These are phyloP conservation scores for Noctua janthe DNA, from an alignment of 2,888 invertebrate genomes.

Conservation along the genomic window DNA sequence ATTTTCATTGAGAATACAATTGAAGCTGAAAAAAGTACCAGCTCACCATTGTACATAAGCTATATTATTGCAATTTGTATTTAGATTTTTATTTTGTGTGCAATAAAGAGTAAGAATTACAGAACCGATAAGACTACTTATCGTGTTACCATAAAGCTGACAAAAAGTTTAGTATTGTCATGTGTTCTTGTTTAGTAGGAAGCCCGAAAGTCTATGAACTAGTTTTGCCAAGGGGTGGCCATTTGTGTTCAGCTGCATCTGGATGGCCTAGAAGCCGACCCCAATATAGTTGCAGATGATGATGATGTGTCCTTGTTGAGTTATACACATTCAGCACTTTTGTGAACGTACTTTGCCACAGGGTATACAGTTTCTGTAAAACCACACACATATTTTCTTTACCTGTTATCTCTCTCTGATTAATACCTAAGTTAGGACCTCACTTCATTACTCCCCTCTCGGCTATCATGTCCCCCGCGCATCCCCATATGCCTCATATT, in stretches of 20 bases:
- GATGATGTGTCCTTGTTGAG: neutral
- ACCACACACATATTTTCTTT: neutral
- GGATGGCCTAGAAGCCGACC: neutral
- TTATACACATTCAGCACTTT: neutral
- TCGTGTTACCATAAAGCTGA: neutral
- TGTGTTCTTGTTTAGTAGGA: neutral
- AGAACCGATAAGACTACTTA: neutral
- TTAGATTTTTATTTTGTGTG: too few relatives aligned
- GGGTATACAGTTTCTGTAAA: neutral
- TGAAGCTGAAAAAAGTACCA: neutral
- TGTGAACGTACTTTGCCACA: neutral
- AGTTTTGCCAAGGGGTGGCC: neutral
- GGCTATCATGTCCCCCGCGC: constrained; percentile 36
- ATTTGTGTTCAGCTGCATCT: neutral
- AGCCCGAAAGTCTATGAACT: neutral
- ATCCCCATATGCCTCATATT: constrained; percentile 27
- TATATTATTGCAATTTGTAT: too few relatives aligned
- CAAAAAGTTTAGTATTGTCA: neutral
- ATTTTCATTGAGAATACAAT: neutral
- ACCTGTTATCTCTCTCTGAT: neutral
- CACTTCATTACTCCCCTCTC: neutral
- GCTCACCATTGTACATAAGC: too few relatives aligned
- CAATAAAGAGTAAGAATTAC: neutral
- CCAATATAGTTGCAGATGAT: neutral
- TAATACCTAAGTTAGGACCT: neutral